A percentile compares a stretch with the other conserved stretches of the same genome.
These are phyloP conservation scores for Littorina saxatilis DNA, from an alignment of 1,140 invertebrate genomes.

Conservation along the genomic window DNA sequence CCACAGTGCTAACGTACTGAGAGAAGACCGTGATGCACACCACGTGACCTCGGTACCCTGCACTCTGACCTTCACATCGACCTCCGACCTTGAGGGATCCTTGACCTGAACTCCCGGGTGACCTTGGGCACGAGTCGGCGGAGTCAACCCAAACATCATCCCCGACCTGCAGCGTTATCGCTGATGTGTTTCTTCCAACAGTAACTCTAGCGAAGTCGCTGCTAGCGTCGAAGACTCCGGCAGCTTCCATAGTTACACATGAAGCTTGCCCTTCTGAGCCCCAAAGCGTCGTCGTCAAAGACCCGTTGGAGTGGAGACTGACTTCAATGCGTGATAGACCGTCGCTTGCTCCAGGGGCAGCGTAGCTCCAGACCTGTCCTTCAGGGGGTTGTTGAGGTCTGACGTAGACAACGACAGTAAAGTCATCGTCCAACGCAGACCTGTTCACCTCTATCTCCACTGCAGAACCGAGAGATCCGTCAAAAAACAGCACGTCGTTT, in stretches of 20 bases:
- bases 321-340: background rate
- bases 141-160: no score
- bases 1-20: background rate
- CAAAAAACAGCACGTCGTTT: background rate
- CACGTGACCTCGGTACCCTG: background rate
- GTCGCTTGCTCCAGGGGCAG: background rate
- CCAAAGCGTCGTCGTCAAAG: background rate
- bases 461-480: background rate
- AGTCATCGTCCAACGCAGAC: background rate
- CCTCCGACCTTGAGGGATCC: background rate
- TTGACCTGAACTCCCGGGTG: no score
- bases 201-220: no score
- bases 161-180: no score
- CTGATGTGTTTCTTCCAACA: no score
- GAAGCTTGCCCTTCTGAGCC: background rate
- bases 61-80: background rate
- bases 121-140: background rate
- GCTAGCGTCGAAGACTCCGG: background rate
- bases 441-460: background rate
- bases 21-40: background rate
- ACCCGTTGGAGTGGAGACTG: background rate
- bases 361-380: background rate
- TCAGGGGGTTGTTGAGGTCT: background rate
- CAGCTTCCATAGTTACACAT: background rate
- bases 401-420: background rate